Evolutionary conservation across 2,113 vertebrate species (phyloP), one percentile per base, ranked within the genome.

Genomic region (Maccullochella peelii): DNA sequence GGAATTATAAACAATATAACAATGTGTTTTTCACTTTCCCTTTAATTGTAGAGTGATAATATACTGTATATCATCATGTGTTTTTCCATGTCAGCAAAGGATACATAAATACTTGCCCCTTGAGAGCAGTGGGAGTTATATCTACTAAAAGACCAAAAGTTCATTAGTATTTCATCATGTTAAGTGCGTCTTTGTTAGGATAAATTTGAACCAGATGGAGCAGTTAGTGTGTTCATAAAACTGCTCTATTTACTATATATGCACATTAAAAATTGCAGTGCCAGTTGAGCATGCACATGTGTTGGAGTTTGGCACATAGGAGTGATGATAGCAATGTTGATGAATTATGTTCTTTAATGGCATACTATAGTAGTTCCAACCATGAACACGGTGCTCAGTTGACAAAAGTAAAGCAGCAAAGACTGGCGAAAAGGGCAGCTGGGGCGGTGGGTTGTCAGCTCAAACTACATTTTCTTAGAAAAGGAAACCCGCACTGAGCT

Each of bases 151-250:
- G 8, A 75, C 36, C 33, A 62, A 20, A 55, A 47, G 40, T 57
- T 23, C 58, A 79, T 74, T 49, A 38, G 27, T 50, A 33, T 79
- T 78, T 77, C 18, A 86, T 78, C 67, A 73, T 66, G 30, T 62
- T 69, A 33, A 69, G 55, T 69, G 16, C 8, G 1, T 54, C 21
- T 79, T n/a, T 50, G 52, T 78, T 2, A 20, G 11, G 49, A 47
- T 33, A 9, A 8, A 77, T 52, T 27, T 77, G 8, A 86, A 66
- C 33, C 27, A 25, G 8, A 38, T 59, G 8, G 15, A 47, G 33
- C 49, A 30, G 30, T 59, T 16, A 33, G 15, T 59, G 16, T 27
- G 8, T 33, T 69, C 4, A 21, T 52, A 77, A 77, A 77, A 58
- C 12, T 40, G 6, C 30, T 15, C n/a, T 21, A 36, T 58, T 21